Conservation (phyloP, 2,888 invertebrate species). For the Callyntrura guangdongensis region DNA sequence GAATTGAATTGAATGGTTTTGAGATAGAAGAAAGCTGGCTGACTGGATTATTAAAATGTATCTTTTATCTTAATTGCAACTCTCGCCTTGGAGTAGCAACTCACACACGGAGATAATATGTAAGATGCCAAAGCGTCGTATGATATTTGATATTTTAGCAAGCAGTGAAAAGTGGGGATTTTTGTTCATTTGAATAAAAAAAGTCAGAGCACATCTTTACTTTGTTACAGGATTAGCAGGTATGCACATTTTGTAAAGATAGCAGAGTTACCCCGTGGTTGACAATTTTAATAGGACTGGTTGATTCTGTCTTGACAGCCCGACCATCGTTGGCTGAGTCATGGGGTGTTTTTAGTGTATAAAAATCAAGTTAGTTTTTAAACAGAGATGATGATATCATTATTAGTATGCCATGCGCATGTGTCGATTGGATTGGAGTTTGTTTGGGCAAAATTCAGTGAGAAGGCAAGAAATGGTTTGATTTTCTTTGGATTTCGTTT, state of each 20-base stretch:
- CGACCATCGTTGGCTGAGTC: neutral
- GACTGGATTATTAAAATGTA: too few species aligned
- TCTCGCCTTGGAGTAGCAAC: neutral
- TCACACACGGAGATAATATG: too few species aligned
- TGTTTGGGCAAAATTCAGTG: too few species aligned
- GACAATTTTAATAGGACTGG: conserved; percentile 31
- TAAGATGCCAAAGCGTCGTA: too few species aligned
- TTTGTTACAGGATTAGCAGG: conserved; percentile 18
- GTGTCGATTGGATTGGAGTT: neutral
- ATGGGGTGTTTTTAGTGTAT: neutral
- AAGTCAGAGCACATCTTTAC: neutral
- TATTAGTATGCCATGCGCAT: neutral
- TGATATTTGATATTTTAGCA: neutral
- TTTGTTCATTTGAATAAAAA: neutral
- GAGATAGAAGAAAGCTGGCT: too few species aligned
- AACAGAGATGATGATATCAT: conserved; percentile 6
- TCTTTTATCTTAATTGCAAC: neutral
- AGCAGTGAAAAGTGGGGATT: neutral
- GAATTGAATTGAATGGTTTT: too few species aligned
- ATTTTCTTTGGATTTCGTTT: neutral
- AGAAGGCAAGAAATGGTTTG: neutral
- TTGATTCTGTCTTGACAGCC: neutral
- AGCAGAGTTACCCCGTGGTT: conserved; percentile 21
- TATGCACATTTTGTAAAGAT: neutral
- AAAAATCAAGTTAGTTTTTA: conserved; percentile 9